Percentiles rank a stretch among this genome's conserved stretches.
These are phyloP conservation scores for Nanger granti DNA, from an alignment of 2,113 vertebrate species.

Conservation along the genomic window DNA sequence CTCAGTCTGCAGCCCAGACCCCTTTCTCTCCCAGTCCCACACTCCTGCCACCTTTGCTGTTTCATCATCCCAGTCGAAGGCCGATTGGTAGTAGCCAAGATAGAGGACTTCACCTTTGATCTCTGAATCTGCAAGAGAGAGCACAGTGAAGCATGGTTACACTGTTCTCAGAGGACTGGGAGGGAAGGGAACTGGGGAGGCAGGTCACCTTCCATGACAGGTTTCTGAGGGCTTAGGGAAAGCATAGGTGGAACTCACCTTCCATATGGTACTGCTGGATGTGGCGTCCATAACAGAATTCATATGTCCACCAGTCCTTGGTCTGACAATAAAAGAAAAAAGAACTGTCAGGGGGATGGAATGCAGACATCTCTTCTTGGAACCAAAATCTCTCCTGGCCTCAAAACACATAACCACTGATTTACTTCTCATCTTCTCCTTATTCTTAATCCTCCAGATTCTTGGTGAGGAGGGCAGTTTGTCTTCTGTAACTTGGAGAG, in stretches of 20 bases:
- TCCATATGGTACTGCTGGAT: slow-evolving; percentile 95
- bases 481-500: not conserved
- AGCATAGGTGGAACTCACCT: slow-evolving; percentile 74
- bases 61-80: slow-evolving; percentile 93
- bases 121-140: slow-evolving; percentile 84
- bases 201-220: not conserved
- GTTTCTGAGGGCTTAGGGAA: slow-evolving; percentile 30
- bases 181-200: not conserved
- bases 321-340: slow-evolving; percentile 80
- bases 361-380: not conserved
- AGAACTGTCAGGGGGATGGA: not conserved
- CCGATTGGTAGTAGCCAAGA: slow-evolving; percentile 90
- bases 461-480: not conserved
- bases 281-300: slow-evolving; percentile 91
- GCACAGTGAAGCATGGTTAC: not conserved
- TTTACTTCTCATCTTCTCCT: not conserved
- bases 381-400: not conserved
- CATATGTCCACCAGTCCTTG: slow-evolving; percentile 98
- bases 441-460: not conserved
- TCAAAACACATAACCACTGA: not conserved
- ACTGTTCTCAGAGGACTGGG: not conserved
- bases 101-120: slow-evolving; percentile 92
- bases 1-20: not conserved
- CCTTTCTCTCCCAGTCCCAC: not conserved
- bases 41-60: slow-evolving; percentile 86